Base-by-base conservation (phyloP, 2,888 invertebrate species). In the Platycheirus albimanus region DNA sequence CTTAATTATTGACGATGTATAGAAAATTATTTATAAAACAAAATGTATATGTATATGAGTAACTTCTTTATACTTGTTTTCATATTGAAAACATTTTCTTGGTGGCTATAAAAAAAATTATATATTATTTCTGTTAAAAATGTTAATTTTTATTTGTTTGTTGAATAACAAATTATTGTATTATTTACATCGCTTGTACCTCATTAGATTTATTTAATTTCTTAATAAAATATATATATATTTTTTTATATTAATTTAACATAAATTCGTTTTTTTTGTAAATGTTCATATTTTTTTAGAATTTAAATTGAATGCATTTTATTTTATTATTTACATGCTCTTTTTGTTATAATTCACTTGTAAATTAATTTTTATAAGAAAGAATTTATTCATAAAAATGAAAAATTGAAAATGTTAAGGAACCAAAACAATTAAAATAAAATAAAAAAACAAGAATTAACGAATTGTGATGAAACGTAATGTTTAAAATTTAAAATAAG, bases 151-250 rank as follows among this genome's bases (percentile, higher is more conserved):
- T 20, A 61, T 49, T 28, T 49, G 6, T 58, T 47, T 49, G 33
- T 56, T 61, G 47, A 33, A 41, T 49, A 77, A 51, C 24, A 56
- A 54, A 52, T 71, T 54, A 47, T 72, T 63, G 66, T 77, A 77
- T 81, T 81, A 76, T 77, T 81, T 76, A 76, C 71, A 76, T 81
- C 67, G 76, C 76, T 77, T 76, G 81, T 81, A 81, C 81, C 81
- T 81, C 81, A 81, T 76, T 81, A 81, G 81, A 67, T 36, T 76
- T 71, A 81, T 71, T 52, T 66, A 24, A 6, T 64, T 75, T 66
- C 70, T 56, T 41, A 11, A n/a, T n/a, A n/a, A 19, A 45, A 13
- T 61, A 61, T 45, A 43, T 19, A 17, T 28, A 24, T 17, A 6
- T 43, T 56, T 67, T 45, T 47, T 54, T 52, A 17, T 33, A 51